phyloP scores from a whole-genome alignment of 2,113 vertebrate species.

The Empidonax traillii region DNA sequence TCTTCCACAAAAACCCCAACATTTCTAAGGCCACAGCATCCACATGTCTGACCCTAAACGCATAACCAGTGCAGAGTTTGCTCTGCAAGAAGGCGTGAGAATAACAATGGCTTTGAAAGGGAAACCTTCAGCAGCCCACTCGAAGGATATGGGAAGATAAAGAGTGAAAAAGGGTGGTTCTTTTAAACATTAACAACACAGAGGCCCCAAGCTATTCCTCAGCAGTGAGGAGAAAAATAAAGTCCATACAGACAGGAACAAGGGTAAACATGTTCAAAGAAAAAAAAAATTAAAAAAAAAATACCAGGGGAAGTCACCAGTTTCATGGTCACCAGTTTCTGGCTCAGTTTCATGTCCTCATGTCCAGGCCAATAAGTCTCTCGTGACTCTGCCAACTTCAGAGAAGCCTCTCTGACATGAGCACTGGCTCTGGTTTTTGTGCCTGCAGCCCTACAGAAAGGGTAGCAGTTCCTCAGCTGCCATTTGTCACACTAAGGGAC shows the following conservation, averaged over 20 bases:
- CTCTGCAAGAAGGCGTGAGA: neutral
- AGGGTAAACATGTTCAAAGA: neutral
- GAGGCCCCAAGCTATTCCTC: neutral
- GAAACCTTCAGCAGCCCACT: neutral
- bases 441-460: neutral
- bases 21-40: neutral
- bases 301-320: neutral
- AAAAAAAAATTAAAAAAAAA: neutral
- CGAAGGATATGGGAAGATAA: neutral
- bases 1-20: neutral
- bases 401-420: neutral
- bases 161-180: neutral
- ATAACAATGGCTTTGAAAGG: neutral
- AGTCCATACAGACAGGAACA: neutral
- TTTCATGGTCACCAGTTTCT: neutral
- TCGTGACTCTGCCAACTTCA: neutral
- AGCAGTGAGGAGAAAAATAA: neutral
- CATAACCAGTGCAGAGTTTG: neutral
- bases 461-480: neutral
- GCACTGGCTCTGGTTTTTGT: neutral
- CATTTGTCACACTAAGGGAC: neutral
- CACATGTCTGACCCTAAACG: neutral
- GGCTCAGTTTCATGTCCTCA: neutral
- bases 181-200: neutral
- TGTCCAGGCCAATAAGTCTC: neutral